Base-by-base conservation (phyloP, 1,140 invertebrate species). In the Tetramorium alpestre region DNA sequence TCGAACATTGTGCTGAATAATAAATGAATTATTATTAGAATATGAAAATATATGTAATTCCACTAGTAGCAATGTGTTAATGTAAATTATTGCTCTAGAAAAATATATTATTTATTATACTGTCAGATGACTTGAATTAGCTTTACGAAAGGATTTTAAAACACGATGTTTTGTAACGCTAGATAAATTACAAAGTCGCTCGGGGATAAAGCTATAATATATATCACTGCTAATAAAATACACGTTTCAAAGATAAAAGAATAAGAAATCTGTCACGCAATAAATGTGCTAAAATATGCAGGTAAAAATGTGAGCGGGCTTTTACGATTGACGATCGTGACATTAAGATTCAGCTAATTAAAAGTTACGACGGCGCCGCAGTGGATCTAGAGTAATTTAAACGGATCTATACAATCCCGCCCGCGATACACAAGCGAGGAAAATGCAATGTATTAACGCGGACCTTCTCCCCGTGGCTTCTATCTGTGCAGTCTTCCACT, bases 201-300 rank as follows among this genome's bases (percentile, higher is more conserved):
- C 3, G 18, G 18, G 28, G 18, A 7, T n/a, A 16, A 65, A 16
- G 41, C 16, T 6, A 44, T 47, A 49, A 73, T 54, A 69, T 6
- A 73, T 54, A 69, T 6, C 13, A n/a, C 41, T 11, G 13, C 8
- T 54, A n/a, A 38, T 82, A 60, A 60, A 44, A 60, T 28, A 58
- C 22, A 56, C 16, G 13, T 13, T 33, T 56, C 5, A n/a, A 25
- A 54, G 22, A 70, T 18, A 38, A 73, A 60, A 49, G 3, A 73
- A 22, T 5, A 49, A 18, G 18, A 38, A 56, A 81, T 54, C 7
- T 16, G 54, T 80, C 51, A 16, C 11, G 44, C 6, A 16, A 67
- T 67, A n/a, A 54, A 80, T 28, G 38, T 28, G 56, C 70, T 70
- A 25, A 81, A 28, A 70, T 69, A 44, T 56, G 49, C 28, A 13